Evolutionary conservation across 2,113 vertebrate species (phyloP), one percentile per base, ranked within the genome.

Genomic region (Gobiocypris rarus): DNA sequence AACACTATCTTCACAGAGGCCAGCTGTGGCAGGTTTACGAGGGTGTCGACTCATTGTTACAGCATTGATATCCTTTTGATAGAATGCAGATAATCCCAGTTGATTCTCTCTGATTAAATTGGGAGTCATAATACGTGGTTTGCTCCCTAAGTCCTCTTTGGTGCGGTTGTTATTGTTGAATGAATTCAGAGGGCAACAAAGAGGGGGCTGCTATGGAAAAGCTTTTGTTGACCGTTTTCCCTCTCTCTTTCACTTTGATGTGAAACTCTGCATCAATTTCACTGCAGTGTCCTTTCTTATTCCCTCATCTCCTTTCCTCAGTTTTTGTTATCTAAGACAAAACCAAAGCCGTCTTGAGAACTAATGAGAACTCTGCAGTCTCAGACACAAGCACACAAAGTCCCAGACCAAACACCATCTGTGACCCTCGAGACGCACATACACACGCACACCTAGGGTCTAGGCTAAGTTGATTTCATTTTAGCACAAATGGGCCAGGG

Each of bases 11-110:
- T 82, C 81, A 76, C 86, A 56, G 10, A 38, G 87, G 89, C 87
- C 89, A 89, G 86, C 86, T 86, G 89, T 59, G 85, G 65, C 89
- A 92, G 89, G 86, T 89, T 88, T 86, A 80, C 84, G 81, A 81
- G 86, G 88, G 89, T 91, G 85, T 86, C 45, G 77, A 71, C 81
- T 82, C 38, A 82, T 89, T 85, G 88, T 90, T 79, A 87, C 45
- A 73, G 82, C 87, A 91, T 87, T 93, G 91, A 92, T 92, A 93
- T 92, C 89, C 89, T 89, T 94, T 88, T 93, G 91, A 94, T 94
- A 91, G 87, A 76, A 28, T 31, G 58, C 77, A 67, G 56, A 85
- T 92, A 93, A 94, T 93, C 91, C 89, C 88, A 69, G 77, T 85
- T 89, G 85, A 94, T 93, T 92, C 79, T 89, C 86, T 79, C 86